Evolutionary conservation across 2,888 invertebrate species (phyloP), one percentile per base, ranked within the genome.

Genomic region (Acheta domesticus): DNA sequence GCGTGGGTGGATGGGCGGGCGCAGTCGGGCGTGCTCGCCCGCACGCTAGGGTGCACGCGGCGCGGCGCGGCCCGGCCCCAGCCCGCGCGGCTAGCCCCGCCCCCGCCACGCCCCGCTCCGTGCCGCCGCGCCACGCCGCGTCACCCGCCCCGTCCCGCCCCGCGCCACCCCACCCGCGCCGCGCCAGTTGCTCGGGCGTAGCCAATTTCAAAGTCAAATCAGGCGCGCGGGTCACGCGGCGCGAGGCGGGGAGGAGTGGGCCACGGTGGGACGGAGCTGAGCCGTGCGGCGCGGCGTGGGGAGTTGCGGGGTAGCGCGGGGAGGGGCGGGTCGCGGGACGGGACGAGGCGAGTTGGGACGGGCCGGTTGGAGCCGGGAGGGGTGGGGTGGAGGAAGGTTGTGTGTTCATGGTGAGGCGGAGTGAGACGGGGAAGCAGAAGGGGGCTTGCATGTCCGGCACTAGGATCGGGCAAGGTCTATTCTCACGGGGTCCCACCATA

Each of bases 141-240:
- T n/a, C 14, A 12, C 62, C 62, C 62, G 62, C 14, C 62, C n/a
- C 62, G n/a, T 0, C 62, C 62, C 62, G 62, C 14, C 62, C n/a
- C 62, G n/a, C 62, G 3, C 50, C 50, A 1, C 3, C 50, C 19
- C 62, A 4, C 62, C 4, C 62, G n/a, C 62, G 16, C 62, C 62
- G 16, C n/a, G 16, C n/a, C 62, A 62, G 16, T 62, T 62, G 16
- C 62, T 19, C 12, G 62, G 62, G 62, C 62, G 62, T 62, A 62
- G 62, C 62, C 62, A 62, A 62, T 62, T 62, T 62, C 62, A 62
- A 62, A 62, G 62, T 62, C 62, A 62, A 62, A 62, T 62, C 62
- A 62, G 62, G 62, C 62, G 62, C 62, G 62, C 62, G n/a, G 62
- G 62, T 14, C 16, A 19, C 62, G n/a, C 62, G 62, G 62, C 4